phyloP scores from a whole-genome alignment of 1,140 invertebrate species.

The Drosophila simulans region DNA sequence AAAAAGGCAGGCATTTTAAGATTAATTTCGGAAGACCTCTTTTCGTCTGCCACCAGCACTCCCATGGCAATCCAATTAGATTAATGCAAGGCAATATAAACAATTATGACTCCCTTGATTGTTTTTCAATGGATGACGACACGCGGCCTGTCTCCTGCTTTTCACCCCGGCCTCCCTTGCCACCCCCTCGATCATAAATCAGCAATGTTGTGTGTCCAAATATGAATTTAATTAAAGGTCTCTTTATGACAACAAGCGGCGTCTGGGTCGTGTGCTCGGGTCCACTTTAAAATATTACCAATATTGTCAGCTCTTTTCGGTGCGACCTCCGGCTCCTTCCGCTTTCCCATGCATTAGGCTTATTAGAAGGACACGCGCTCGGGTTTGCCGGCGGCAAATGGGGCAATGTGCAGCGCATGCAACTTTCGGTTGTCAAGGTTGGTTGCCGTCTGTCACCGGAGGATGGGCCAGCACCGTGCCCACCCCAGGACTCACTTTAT shows the following conservation, averaged over 20 bases:
- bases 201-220: constrained; percentile 59
- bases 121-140: constrained; percentile 44
- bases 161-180: background rate
- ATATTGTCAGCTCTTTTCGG: constrained; percentile 70
- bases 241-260: constrained; percentile 72
- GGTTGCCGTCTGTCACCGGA: constrained; percentile 12
- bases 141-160: constrained; percentile 12
- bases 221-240: constrained; percentile 82
- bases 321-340: constrained; percentile 52
- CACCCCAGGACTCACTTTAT: constrained; percentile 15
- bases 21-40: background rate
- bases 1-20: background rate
- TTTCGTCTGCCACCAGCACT: background rate
- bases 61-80: constrained; percentile 42
- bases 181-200: constrained; percentile 58
- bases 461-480: constrained; percentile 19
- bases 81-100: constrained; percentile 44
- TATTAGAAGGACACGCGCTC: constrained; percentile 75
- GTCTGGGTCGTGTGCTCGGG: constrained; percentile 54
- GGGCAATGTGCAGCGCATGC: constrained; percentile 55
- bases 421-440: constrained; percentile 69
- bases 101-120: constrained; percentile 52
- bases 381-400: constrained; percentile 19
- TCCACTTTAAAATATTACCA: constrained; percentile 80
- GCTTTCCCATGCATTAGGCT: constrained; percentile 71